Conservation (phyloP, 2,797 vertebrate genomes). For the Gallirallus australis region DNA sequence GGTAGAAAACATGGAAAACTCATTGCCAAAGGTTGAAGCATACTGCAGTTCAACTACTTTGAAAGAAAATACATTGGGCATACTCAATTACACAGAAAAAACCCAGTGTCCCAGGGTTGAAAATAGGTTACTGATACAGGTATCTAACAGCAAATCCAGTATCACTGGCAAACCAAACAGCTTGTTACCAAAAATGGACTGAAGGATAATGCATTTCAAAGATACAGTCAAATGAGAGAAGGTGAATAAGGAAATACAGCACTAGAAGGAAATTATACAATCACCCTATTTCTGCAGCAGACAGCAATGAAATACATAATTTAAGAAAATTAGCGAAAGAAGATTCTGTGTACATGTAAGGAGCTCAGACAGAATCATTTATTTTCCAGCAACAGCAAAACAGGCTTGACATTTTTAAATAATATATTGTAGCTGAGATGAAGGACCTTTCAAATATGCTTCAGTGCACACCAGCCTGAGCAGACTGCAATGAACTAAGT, state of each 20-base stretch:
- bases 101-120: neutral
- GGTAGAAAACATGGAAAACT: neutral
- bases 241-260: neutral
- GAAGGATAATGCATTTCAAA: neutral
- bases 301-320: slow-evolving; percentile 38
- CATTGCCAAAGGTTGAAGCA: neutral
- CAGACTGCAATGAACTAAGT: slow-evolving; percentile 59
- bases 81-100: neutral
- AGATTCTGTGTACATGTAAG: slow-evolving; percentile 42
- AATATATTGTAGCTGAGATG: slow-evolving; percentile 75
- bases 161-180: neutral
- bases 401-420: slow-evolving; percentile 81
- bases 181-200: neutral
- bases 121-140: neutral
- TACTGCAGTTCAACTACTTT: neutral
- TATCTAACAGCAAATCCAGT: neutral
- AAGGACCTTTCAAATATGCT: slow-evolving; percentile 75
- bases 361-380: slow-evolving; percentile 64
- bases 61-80: neutral
- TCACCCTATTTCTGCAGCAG: neutral
- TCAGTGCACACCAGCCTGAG: slow-evolving; percentile 66
- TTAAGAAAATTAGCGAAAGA: slow-evolving; percentile 46
- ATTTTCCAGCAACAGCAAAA: slow-evolving; percentile 65
- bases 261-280: neutral
- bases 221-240: neutral